Percentiles rank a stretch among this genome's conserved stretches.
These are phyloP conservation scores for Dallia pectoralis DNA, from an alignment of 2,797 vertebrate genomes.

Conservation along the genomic window DNA sequence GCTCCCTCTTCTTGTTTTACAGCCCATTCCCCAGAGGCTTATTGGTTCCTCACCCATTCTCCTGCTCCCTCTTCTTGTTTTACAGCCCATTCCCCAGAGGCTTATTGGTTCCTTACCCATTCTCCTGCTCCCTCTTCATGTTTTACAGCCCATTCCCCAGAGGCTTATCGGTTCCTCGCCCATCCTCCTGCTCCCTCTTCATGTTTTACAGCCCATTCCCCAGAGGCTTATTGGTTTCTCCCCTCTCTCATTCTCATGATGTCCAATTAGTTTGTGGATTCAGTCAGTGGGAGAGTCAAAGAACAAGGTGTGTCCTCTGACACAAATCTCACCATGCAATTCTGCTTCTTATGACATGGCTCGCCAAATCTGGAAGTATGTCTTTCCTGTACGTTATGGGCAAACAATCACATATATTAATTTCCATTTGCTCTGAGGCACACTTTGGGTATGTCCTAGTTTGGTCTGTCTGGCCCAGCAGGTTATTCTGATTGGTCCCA, in stretches of 20 bases:
- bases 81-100: slow-evolving; percentile 15
- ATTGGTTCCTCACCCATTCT: neutral
- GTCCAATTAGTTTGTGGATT: neutral
- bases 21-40: slow-evolving; percentile 3
- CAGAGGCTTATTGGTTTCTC: neutral
- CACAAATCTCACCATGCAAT: too few relatives aligned
- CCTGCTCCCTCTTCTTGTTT: slow-evolving; percentile 24
- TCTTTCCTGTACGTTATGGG: neutral
- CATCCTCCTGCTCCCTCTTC: slow-evolving; percentile 10
- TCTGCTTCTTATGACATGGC: too few relatives aligned
- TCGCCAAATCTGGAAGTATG: too few relatives aligned
- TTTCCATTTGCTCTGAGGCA: slow-evolving; percentile 13
- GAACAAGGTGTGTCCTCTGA: too few relatives aligned
- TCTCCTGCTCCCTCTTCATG: slow-evolving; percentile 13
- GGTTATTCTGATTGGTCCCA: slow-evolving; percentile 40
- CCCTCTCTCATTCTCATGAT: too few relatives aligned
- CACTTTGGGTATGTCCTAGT: neutral
- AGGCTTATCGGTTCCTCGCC: neutral
- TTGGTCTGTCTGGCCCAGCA: slow-evolving; percentile 32
- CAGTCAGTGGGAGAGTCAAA: too few relatives aligned
- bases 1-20: slow-evolving; percentile 27
- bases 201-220: slow-evolving; percentile 28
- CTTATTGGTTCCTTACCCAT: neutral
- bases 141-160: slow-evolving; percentile 28
- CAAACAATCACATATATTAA: slow-evolving; percentile 7